These are phyloP conservation scores for Pelobates fuscus DNA, from an alignment of 2,113 vertebrate genomes.

Conservation along the genomic window DNA sequence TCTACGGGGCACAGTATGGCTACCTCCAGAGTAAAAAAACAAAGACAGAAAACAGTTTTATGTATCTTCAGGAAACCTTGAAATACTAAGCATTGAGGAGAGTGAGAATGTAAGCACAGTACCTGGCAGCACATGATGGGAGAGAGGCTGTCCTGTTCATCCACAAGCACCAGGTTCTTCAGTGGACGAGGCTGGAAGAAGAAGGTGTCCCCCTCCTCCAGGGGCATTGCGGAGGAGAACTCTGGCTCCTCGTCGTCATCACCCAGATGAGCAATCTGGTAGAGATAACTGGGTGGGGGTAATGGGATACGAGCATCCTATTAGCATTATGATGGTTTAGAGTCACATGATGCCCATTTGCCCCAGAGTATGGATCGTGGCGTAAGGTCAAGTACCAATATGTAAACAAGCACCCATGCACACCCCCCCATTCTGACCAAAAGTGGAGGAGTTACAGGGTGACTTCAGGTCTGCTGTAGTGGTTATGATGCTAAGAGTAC, in stretches of 20 bases:
- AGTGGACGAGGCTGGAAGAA: slow-evolving; percentile 96
- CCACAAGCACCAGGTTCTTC: slow-evolving; percentile 95
- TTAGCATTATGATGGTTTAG: too few relatives aligned
- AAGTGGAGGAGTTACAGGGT: too few relatives aligned
- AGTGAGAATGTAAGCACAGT: neutral
- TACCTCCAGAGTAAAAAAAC: too few relatives aligned
- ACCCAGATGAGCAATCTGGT: slow-evolving; percentile 96
- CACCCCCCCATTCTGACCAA: neutral
- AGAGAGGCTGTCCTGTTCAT: slow-evolving; percentile 93
- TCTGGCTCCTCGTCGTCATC: slow-evolving; percentile 97
- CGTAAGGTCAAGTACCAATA: too few relatives aligned
- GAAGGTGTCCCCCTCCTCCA: slow-evolving; percentile 97
- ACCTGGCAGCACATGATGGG: slow-evolving; percentile 97
- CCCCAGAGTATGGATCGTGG: too few relatives aligned
- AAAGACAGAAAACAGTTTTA: too few relatives aligned
- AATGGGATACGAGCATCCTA: neutral
- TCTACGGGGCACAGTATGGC: neutral
- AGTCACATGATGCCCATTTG: too few relatives aligned
- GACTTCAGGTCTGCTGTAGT: too few relatives aligned
- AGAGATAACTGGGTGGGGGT: slow-evolving; percentile 81
- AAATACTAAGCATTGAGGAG: too few relatives aligned
- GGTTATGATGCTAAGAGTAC: too few relatives aligned
- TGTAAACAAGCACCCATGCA: neutral
- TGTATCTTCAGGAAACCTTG: too few relatives aligned
- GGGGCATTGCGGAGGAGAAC: slow-evolving; percentile 97